These are phyloP conservation scores for Circaetus gallicus DNA, from an alignment of 2,113 vertebrate species.

Conservation along the genomic window DNA sequence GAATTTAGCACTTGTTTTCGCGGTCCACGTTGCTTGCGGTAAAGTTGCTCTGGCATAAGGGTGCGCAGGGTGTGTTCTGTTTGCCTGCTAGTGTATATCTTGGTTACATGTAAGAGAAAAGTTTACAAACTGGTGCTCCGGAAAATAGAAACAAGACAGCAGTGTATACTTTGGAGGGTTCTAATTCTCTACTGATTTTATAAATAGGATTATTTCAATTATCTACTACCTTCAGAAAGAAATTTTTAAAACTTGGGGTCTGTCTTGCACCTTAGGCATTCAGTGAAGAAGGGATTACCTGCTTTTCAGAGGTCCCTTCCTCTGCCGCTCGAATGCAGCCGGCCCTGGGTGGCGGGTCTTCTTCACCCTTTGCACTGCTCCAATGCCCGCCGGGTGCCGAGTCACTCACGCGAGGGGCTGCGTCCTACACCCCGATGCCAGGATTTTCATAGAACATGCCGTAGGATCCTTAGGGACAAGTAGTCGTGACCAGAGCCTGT, in stretches of 20 bases:
- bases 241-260: neutral
- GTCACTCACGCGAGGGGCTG: fast-evolving
- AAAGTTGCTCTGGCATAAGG: neutral
- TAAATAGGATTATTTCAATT: neutral
- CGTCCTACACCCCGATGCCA: fast-evolving
- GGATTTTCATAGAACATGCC: fast-evolving
- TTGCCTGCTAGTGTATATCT: constrained; percentile 29
- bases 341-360: fast-evolving
- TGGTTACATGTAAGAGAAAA: neutral
- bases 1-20: neutral
- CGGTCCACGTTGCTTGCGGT: neutral
- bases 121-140: neutral
- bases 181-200: neutral
- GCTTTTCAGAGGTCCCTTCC: neutral
- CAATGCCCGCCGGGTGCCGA: fast-evolving
- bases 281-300: too few species aligned
- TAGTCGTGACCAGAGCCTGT: neutral
- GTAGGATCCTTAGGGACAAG: fast-evolving
- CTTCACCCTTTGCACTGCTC: fast-evolving
- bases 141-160: constrained; percentile 11
- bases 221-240: neutral
- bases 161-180: neutral
- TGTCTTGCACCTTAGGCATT: fast-evolving
- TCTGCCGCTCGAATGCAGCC: neutral
- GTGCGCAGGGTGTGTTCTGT: constrained; percentile 1